These are phyloP conservation scores for Triplophysa siluroides DNA, from an alignment of 2,113 vertebrate genomes.

Conservation along the genomic window DNA sequence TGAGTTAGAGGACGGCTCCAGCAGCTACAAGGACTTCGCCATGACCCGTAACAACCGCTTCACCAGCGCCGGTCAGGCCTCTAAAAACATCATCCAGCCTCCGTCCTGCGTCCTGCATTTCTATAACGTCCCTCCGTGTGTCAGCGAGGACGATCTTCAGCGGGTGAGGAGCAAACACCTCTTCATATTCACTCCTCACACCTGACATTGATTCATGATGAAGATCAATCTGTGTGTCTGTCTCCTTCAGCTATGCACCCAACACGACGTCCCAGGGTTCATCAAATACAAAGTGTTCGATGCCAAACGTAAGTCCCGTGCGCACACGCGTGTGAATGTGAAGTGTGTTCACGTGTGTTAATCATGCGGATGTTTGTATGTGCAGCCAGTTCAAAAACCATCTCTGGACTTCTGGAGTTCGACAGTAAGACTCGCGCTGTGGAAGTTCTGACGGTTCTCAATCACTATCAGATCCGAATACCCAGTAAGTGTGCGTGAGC, in stretches of 20 bases:
- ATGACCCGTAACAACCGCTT: slow-evolving; percentile 98
- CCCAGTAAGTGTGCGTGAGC: slow-evolving; percentile 80
- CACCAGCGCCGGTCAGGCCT: slow-evolving; percentile 93
- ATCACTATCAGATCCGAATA: slow-evolving; percentile 97
- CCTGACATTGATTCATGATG: no score
- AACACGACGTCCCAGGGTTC: slow-evolving; percentile 90
- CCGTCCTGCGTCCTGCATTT: slow-evolving; percentile 95
- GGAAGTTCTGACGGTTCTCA: slow-evolving; percentile 94
- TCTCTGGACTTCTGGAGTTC: slow-evolving; percentile 93
- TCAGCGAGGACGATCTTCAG: slow-evolving; percentile 89
- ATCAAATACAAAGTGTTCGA: slow-evolving; percentile 97
- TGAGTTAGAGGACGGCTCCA: slow-evolving; percentile 67
- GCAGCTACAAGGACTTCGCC: slow-evolving; percentile 96
- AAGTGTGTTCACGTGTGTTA: neutral
- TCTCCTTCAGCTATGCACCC: slow-evolving; percentile 84
- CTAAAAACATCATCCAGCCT: slow-evolving; percentile 97
- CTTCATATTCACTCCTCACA: no score
- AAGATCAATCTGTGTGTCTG: neutral
- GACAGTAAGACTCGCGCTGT: slow-evolving; percentile 95
- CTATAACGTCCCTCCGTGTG: slow-evolving; percentile 90
- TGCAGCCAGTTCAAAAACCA: slow-evolving; percentile 91
- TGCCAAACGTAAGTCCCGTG: slow-evolving; percentile 87
- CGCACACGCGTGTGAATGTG: neutral
- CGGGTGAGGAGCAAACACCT: slow-evolving; percentile 73
- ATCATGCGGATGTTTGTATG: neutral